Conservation (phyloP, 2,888 invertebrate genomes). For the Periphyllus acericola region DNA sequence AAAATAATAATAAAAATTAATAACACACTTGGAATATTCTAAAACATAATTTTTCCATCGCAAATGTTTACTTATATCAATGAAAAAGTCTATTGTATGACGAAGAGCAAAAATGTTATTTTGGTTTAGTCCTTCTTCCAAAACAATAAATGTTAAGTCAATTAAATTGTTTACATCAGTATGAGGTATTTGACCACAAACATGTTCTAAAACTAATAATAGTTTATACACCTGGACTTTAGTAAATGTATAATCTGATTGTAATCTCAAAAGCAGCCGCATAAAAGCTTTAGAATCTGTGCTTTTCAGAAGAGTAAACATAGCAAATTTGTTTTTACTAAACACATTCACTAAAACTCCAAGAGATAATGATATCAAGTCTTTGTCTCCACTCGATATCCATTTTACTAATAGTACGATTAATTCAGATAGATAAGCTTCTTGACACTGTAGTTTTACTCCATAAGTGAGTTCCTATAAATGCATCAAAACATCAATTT, state of each 20-base stretch:
- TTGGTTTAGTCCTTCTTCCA: constrained; percentile 54
- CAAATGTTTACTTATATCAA: constrained; percentile 51
- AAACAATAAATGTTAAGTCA: constrained; percentile 50
- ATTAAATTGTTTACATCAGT: constrained; percentile 39
- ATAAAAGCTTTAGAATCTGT: constrained; percentile 47
- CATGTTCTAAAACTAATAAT: constrained; percentile 50
- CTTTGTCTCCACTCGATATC: constrained; percentile 51
- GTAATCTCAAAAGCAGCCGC: constrained; percentile 43
- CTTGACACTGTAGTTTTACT: constrained; percentile 33
- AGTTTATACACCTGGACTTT: constrained; percentile 54
- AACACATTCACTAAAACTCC: constrained; percentile 53
- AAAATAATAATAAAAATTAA: too few relatives aligned
- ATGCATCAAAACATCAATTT: background rate
- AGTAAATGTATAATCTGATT: constrained; percentile 45
- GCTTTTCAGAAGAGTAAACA: constrained; percentile 43
- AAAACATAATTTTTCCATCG: constrained; percentile 45
- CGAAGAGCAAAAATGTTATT: constrained; percentile 38
- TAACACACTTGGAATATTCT: constrained; percentile 33
- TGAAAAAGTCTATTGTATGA: constrained; percentile 49
- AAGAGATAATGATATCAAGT: constrained; percentile 36
- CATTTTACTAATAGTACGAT: constrained; percentile 40
- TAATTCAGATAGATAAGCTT: constrained; percentile 44
- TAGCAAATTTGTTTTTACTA: constrained; percentile 53
- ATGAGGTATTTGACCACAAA: constrained; percentile 36
- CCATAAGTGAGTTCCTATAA: constrained; percentile 46